A percentile compares a stretch with the other conserved stretches of the same genome.
Evolutionary conservation across 2,113 vertebrate species (phyloP).

Genomic region (Plectropomus leopardus): DNA sequence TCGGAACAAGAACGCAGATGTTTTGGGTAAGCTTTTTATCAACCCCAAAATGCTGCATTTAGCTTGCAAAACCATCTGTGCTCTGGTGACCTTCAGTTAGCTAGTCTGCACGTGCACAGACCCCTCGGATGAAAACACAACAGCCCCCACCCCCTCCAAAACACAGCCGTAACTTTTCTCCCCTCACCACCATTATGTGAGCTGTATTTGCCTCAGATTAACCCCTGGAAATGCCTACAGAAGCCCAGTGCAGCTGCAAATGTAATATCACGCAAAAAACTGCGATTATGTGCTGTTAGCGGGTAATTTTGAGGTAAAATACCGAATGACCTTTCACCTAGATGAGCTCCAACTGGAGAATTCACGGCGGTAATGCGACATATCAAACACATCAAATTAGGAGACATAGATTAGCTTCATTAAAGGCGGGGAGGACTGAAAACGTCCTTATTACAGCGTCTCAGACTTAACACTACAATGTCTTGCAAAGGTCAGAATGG

Average conservation of each 20-base stretch:
- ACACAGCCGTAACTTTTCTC: not conserved
- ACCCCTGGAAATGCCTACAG: fast-evolving
- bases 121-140: slow-evolving; percentile 69
- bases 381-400: not conserved
- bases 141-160: slow-evolving; percentile 18
- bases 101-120: slow-evolving; percentile 66
- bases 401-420: fast-evolving
- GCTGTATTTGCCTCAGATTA: fast-evolving
- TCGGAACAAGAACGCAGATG: slow-evolving; percentile 91
- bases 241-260: fast-evolving
- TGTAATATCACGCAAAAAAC: fast-evolving
- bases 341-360: slow-evolving; percentile 29
- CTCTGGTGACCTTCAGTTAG: slow-evolving; percentile 76
- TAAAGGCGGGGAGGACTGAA: fast-evolving
- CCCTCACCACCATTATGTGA: fast-evolving
- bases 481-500: slow-evolving; percentile 88
- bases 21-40: slow-evolving; percentile 89
- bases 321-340: slow-evolving; percentile 84
- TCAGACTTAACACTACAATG: slow-evolving; percentile 49
- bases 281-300: not conserved
- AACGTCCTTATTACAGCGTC: fast-evolving
- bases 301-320: slow-evolving; percentile 13
- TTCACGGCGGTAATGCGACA: fast-evolving
- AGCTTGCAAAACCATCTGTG: not conserved
- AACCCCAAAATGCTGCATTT: not conserved